Evolutionary conservation across 2,888 invertebrate genomes (phyloP), one percentile per base, ranked within the genome.

Genomic region (Prosopocoilus inquinatus): DNA sequence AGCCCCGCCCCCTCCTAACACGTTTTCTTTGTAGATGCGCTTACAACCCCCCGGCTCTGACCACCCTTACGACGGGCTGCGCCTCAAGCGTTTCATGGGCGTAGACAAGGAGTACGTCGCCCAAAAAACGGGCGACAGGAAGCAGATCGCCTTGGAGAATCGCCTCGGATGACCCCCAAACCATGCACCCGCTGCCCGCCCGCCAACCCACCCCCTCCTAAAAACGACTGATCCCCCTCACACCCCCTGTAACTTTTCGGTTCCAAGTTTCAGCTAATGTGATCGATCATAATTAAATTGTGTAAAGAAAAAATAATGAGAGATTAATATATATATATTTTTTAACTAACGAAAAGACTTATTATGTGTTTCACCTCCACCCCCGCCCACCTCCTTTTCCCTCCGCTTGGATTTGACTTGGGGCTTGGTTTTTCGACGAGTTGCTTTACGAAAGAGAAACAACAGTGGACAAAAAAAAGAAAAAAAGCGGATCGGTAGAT

Each of bases 1-100:
- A 28, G 1, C 20, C 20, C 20, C 20, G 5, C 20, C 20, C 20
- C 20, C 20, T 28, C 43, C 47, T 56, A 47, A 52, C 51, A 15
- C n/a, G 44, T 56, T 20, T 61, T 63, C 60, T 64, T 60, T 64
- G 64, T 78, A 87, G 87, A 87, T 85, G 84, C 79, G 87, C 65
- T 80, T 84, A 66, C 82, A 84, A 74, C 87, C 87, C 20, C 87
- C 87, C 11, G 86, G 86, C 66, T 83, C 83, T 63, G 84, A 85
- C 49, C 75, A 78, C 39, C 80, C 82, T 2, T 83, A 77, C 65
- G 80, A 83, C 62, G 81, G 80, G 43, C 73, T 76, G 39, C 75
- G 80, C 52, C 69, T 84, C 45, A 75, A 78, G 59, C 78, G 79
- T 61, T 84, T 84, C 65, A 69, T 81, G 64, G 70, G 78, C 55